phyloP scores from a whole-genome alignment of 92 coral and sea anemone genomes.

The Heteractis magnifica region DNA sequence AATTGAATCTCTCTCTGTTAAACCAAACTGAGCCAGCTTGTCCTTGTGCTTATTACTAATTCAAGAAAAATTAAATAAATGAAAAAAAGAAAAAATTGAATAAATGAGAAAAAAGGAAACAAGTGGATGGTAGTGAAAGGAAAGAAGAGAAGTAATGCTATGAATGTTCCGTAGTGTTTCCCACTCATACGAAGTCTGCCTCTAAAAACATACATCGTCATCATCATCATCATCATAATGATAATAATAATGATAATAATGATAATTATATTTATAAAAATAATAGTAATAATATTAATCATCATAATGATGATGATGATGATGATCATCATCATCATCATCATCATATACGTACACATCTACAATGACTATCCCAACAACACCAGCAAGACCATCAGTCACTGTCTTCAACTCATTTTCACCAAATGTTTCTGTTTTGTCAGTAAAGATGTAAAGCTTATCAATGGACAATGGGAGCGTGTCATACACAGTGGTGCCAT shows the following conservation, averaged over 20 bases:
- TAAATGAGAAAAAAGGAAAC: background rate
- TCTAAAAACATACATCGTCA: no score
- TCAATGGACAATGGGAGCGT: conserved; percentile 35
- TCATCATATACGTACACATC: conserved; percentile 46
- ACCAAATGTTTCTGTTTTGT: conserved; percentile 22
- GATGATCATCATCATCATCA: no score
- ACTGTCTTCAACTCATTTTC: conserved; percentile 41
- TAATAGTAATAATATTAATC: no score
- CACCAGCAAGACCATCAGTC: conserved; percentile 40
- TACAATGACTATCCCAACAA: conserved; percentile 66
- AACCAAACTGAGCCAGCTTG: conserved; percentile 53
- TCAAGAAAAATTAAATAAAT: background rate
- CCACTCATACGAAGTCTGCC: no score
- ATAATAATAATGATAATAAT: background rate
- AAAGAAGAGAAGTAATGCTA: background rate
- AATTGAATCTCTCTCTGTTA: conserved; percentile 45
- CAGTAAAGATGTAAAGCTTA: conserved; percentile 60
- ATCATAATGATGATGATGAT: background rate
- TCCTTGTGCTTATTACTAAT: conserved; percentile 56
- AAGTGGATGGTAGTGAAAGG: background rate
- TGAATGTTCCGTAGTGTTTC: no score
- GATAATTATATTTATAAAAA: no score
- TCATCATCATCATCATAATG: background rate
- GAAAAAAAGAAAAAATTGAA: background rate
- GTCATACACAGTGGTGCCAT: conserved; percentile 47